Evolutionary conservation across 1,140 invertebrate genomes (phyloP).

Genomic region (Cotesia glomerata): DNA sequence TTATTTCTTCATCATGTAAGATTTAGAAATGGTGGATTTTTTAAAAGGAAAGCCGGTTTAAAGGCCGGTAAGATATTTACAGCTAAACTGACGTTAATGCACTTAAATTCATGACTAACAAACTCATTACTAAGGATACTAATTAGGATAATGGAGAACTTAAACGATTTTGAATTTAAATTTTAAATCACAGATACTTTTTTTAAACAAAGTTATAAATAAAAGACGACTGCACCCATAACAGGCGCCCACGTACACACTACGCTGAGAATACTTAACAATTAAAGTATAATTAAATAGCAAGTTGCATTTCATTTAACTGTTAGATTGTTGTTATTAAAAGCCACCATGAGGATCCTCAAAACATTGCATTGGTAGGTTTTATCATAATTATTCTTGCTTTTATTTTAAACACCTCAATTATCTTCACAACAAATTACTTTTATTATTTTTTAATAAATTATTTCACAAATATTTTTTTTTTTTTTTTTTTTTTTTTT

Average conservation of each 20-base stretch:
- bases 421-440: too few species aligned
- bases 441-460: too few species aligned
- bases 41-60: background rate
- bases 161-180: conserved; percentile 6
- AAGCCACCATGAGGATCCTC: conserved; percentile 61
- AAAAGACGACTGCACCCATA: conserved; percentile 14
- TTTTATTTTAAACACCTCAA: background rate
- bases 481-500: too few species aligned
- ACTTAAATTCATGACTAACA: background rate
- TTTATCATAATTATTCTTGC: background rate
- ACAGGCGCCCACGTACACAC: conserved; percentile 10
- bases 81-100: background rate
- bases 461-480: too few species aligned
- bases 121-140: background rate
- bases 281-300: background rate
- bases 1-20: too few species aligned
- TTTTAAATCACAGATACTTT: conserved; percentile 36
- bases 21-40: too few species aligned
- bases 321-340: conserved; percentile 24
- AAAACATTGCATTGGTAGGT: conserved; percentile 62
- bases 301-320: background rate
- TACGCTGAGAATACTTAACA: too few species aligned
- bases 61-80: conserved; percentile 43
- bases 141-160: background rate
- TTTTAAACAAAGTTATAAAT: background rate